phyloP scores from a whole-genome alignment of 2,113 vertebrate species.

The Notarius quadriscutis region DNA sequence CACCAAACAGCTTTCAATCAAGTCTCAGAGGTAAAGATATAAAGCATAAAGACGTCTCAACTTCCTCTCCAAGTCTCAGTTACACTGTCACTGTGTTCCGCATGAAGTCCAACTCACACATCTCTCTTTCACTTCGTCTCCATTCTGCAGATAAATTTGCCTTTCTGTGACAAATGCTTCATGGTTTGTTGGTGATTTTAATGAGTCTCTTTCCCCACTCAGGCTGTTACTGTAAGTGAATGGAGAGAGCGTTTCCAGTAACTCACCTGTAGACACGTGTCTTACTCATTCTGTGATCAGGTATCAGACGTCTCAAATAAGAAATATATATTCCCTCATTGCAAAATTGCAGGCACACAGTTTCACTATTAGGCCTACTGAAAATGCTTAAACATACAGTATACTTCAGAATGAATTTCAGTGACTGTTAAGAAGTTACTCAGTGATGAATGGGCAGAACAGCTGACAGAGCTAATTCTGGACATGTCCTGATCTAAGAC shows the following conservation, averaged over 20 bases:
- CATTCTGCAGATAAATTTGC: slow-evolving; percentile 63
- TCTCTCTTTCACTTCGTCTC: slow-evolving; percentile 47
- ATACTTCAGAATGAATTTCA: slow-evolving; percentile 9
- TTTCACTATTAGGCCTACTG: slow-evolving; percentile 3
- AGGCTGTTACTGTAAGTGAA: slow-evolving; percentile 55
- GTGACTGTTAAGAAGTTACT: slow-evolving; percentile 20
- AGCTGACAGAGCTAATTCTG: not conserved
- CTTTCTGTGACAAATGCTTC: slow-evolving; percentile 64
- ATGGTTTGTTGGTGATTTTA: slow-evolving; percentile 74
- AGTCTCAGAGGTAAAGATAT: slow-evolving; percentile 14
- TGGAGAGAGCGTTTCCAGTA: slow-evolving; percentile 60
- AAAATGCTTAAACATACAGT: slow-evolving; percentile 9
- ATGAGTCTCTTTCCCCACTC: slow-evolving; percentile 65
- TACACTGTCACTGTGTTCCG: slow-evolving; percentile 55
- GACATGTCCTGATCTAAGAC: not conserved
- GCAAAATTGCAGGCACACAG: not conserved
- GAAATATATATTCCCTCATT: slow-evolving; percentile 6
- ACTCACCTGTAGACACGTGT: slow-evolving; percentile 61
- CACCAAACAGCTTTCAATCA: slow-evolving; percentile 17
- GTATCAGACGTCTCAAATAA: slow-evolving; percentile 46
- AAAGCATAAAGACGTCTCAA: slow-evolving; percentile 49
- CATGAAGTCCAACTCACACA: slow-evolving; percentile 43
- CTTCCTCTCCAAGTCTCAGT: slow-evolving; percentile 45
- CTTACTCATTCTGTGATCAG: slow-evolving; percentile 59
- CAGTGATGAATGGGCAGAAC: not conserved